Evolutionary conservation across 2,113 vertebrate species (phyloP).

Genomic region (Hippolais icterina): DNA sequence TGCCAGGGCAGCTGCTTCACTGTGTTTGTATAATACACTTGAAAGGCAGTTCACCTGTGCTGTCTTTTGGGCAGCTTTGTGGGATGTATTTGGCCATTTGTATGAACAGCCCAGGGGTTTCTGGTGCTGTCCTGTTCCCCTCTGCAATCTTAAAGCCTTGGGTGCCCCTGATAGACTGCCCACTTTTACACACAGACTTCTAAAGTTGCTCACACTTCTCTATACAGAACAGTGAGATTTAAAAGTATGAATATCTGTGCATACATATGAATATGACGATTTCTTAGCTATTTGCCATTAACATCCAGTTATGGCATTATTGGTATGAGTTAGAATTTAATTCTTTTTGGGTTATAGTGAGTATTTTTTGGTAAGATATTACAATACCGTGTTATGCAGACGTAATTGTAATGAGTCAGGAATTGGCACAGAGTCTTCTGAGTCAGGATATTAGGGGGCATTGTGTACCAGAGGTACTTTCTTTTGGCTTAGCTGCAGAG

Average conservation of each 20-base stretch:
- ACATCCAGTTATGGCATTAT: not conserved
- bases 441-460: slow-evolving; percentile 44
- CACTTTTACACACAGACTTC: not conserved
- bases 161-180: not conserved
- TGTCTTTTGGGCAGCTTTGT: not conserved
- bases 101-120: not conserved
- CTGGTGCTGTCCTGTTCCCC: not conserved
- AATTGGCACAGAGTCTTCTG: slow-evolving; percentile 14
- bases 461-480: slow-evolving; percentile 46
- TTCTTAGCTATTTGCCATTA: not conserved
- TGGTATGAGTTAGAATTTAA: not conserved
- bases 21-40: not conserved
- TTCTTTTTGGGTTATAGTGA: not conserved
- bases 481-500: slow-evolving; percentile 9
- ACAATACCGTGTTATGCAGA: not conserved
- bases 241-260: not conserved
- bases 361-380: not conserved
- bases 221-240: not conserved
- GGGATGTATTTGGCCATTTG: not conserved
- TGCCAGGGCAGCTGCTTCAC: not conserved
- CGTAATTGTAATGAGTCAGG: not conserved
- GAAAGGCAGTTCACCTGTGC: not conserved
- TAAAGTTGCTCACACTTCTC: not conserved
- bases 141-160: not conserved
- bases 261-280: not conserved